phyloP scores from a whole-genome alignment of 1,140 invertebrate genomes.

The Euwallacea similis region DNA sequence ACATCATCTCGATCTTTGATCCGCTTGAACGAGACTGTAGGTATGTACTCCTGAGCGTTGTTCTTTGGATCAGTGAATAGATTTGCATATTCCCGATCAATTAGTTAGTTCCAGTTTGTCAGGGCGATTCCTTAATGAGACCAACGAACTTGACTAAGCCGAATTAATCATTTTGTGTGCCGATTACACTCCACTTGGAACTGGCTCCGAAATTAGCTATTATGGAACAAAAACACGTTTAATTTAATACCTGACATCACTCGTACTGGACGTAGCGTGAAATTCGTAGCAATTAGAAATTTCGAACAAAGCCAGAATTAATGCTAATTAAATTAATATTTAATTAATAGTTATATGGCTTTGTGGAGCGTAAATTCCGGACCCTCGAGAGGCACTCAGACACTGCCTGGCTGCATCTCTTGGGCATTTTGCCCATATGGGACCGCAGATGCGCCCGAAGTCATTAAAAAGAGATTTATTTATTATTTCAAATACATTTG shows the following conservation, averaged over 20 bases:
- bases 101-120: too few relatives aligned
- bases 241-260: conserved; percentile 24
- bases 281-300: conserved; percentile 21
- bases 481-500: conserved; percentile 15
- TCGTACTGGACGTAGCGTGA: conserved; percentile 21
- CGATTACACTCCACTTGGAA: too few relatives aligned
- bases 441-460: conserved; percentile 20
- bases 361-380: not conserved
- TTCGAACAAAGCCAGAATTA: conserved; percentile 18
- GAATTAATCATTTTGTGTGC: too few relatives aligned
- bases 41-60: too few relatives aligned
- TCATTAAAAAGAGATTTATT: conserved; percentile 29
- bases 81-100: too few relatives aligned
- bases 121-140: too few relatives aligned
- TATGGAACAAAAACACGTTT: conserved; percentile 15
- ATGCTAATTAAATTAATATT: conserved; percentile 25
- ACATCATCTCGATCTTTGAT: too few relatives aligned
- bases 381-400: not conserved
- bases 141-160: too few relatives aligned
- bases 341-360: not conserved
- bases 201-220: not conserved
- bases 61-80: too few relatives aligned
- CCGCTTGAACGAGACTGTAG: too few relatives aligned
- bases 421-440: not conserved
- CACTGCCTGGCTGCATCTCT: not conserved